Evolutionary conservation across 2,113 vertebrate genomes (phyloP).

Genomic region (Sialia sialis): DNA sequence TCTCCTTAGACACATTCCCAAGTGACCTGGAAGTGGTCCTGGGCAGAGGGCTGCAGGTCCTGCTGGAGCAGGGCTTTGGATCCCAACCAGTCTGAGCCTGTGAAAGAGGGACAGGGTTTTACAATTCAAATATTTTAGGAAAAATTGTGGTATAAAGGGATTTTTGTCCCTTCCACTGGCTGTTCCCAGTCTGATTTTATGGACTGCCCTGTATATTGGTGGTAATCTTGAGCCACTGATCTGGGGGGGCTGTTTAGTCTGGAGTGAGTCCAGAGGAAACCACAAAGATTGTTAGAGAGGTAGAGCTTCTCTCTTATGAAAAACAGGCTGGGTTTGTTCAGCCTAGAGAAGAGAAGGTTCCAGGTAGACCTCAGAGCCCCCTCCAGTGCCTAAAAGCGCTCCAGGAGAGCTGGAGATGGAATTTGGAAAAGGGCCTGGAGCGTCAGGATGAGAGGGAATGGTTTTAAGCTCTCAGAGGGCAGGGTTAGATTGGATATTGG

Average conservation of each 20-base stretch:
- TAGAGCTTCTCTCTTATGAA: background rate
- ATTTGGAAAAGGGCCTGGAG: accelerated
- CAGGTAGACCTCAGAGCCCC: background rate
- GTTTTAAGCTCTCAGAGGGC: accelerated
- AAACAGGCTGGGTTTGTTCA: background rate
- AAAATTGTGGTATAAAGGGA: background rate
- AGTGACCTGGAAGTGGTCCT: background rate
- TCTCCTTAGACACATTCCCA: background rate
- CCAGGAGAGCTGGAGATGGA: background rate
- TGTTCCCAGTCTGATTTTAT: background rate
- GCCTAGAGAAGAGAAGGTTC: background rate
- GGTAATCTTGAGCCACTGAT: background rate
- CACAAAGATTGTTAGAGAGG: background rate
- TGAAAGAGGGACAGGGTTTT: background rate
- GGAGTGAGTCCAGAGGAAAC: background rate
- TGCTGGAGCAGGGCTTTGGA: background rate
- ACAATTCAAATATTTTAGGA: background rate
- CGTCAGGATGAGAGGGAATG: accelerated
- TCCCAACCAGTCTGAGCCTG: background rate
- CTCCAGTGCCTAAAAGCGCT: background rate
- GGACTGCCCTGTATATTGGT: background rate
- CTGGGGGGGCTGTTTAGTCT: background rate
- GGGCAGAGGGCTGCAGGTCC: background rate
- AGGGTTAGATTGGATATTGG: background rate
- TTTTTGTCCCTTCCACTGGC: background rate